Evolutionary conservation across 2,797 vertebrate genomes (phyloP), one percentile per base, ranked within the genome.

Genomic region (Sandelia bainsii): DNA sequence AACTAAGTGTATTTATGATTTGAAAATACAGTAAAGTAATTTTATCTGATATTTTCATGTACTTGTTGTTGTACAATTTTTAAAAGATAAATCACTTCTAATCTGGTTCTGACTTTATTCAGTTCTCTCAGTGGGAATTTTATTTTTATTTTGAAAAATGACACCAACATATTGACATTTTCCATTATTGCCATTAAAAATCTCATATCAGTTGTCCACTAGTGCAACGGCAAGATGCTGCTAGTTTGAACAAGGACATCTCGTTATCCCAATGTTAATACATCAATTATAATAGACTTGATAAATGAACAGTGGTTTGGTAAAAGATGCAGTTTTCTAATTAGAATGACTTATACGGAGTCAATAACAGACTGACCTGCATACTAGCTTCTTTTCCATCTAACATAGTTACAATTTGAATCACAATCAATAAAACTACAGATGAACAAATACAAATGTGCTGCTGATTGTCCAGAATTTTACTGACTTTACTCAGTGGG

Each of bases 341-440:
- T 14, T 40, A 23, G 29, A 46, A 45, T 32, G 6, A 6, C 48
- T 49, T 6, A 44, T 6, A 29, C 20, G 1, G 27, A 60, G 32
- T 29, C 34, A 0, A 32, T 63, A 48, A 29, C 6, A 5, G 4
- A 79, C 49, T 62, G 32, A 62, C 32, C 53, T 23, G 16, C 39
- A 40, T 65, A 82, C 58, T 69, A 59, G 58, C 68, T 54, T 58
- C 8, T 44, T 14, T 63, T 52, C 58, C 25, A 45, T 69, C 39
- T 54, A 23, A 82, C 6, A 51, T 39, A n/a, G 51, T 1, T 53
- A 8, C 53, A 64, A 81, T 80, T 76, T 84, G 48, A 87, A 83
- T 84, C 29, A 11, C 3, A 16, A 88, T 90, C 87, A 75, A 89
- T 87, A 70, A 57, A 79, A 60, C 44, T 53, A 68, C 58, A 65